Percentiles rank a stretch among this genome's conserved stretches.
These are phyloP conservation scores for Scolopax mira DNA, from an alignment of 2,113 vertebrate species.

Conservation along the genomic window DNA sequence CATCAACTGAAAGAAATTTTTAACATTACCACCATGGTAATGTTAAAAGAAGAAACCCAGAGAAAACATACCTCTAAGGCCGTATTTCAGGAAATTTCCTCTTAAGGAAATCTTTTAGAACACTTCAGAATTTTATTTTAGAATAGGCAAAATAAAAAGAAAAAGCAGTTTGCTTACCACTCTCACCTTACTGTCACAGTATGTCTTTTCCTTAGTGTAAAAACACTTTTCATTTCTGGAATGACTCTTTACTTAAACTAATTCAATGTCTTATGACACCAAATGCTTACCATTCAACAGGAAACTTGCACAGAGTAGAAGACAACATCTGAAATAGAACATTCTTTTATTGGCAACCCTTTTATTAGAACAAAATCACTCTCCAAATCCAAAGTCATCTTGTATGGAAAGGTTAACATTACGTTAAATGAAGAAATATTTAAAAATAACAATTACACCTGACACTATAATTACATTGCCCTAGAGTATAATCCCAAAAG, in stretches of 20 bases:
- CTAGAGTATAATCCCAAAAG: constrained; percentile 1
- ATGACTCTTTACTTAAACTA: not conserved
- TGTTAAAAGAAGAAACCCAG: not conserved
- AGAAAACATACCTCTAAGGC: not conserved
- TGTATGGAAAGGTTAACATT: not conserved
- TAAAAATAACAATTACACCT: not conserved
- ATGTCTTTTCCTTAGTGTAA: not conserved
- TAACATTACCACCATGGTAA: not conserved
- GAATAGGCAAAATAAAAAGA: not conserved
- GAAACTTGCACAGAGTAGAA: not conserved
- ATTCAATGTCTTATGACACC: not conserved
- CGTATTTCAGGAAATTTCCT: not conserved
- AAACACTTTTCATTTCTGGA: not conserved
- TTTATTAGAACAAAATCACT: not conserved
- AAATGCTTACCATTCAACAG: not conserved
- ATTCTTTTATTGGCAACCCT: not conserved
- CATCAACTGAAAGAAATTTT: not conserved
- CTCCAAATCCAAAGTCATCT: not conserved
- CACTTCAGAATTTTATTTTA: not conserved
- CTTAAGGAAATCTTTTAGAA: not conserved
- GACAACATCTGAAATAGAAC: not conserved
- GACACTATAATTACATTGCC: constrained; percentile 6
- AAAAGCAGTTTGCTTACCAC: not conserved
- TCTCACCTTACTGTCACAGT: not conserved
- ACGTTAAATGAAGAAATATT: not conserved